phyloP scores from a whole-genome alignment of 2,797 vertebrate species.

The Petrocephalus schoutedeni region DNA sequence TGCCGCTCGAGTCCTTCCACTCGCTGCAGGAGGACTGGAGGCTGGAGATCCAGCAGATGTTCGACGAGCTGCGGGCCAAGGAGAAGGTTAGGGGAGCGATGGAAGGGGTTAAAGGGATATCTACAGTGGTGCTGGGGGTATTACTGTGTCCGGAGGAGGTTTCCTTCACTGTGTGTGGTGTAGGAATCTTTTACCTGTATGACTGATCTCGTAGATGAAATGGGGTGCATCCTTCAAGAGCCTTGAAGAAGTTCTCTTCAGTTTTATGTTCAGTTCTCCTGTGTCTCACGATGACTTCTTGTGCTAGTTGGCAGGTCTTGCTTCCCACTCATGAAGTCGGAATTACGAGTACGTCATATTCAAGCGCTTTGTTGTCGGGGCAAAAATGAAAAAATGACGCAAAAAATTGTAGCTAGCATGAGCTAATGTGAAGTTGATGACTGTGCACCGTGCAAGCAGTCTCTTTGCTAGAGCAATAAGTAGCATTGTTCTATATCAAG shows the following conservation, averaged over 20 bases:
- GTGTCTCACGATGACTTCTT: neutral
- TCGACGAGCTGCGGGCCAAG: constrained; percentile 82
- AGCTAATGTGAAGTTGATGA: neutral
- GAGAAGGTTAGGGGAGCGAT: constrained; percentile 69
- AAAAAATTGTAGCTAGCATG: neutral
- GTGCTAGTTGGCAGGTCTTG: neutral
- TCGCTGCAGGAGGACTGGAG: constrained; percentile 89
- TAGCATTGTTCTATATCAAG: neutral
- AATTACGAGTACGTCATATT: neutral
- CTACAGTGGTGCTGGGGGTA: neutral
- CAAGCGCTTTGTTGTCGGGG: neutral
- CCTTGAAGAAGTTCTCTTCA: neutral
- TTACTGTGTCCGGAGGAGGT: neutral
- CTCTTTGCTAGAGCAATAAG: neutral
- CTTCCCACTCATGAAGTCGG: neutral
- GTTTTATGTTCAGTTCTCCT: neutral
- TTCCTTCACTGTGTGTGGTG: neutral
- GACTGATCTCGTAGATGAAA: neutral
- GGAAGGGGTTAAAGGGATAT: neutral
- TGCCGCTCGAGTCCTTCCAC: constrained; percentile 88
- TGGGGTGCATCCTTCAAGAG: neutral
- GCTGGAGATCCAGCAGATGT: constrained; percentile 87
- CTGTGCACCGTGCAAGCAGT: neutral
- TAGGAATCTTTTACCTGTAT: neutral
- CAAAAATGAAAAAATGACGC: neutral